Evolutionary conservation across 2,888 invertebrate species (phyloP).

Genomic region (Cynaeus angustus): DNA sequence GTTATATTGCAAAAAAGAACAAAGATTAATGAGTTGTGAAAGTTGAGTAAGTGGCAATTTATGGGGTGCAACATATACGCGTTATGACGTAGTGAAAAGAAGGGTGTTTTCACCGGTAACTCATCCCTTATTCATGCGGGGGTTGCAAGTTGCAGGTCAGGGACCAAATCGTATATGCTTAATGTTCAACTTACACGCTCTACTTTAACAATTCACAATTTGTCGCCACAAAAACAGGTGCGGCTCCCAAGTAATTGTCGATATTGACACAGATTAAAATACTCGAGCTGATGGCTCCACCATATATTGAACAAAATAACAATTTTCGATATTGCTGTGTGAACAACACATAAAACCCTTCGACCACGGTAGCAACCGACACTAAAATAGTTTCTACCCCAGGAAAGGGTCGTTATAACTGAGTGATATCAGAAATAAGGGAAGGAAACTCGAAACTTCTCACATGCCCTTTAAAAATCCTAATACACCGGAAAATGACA

Average conservation of each 20-base stretch:
- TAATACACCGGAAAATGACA: slow-evolving; percentile 39
- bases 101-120: slow-evolving; percentile 51
- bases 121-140: slow-evolving; percentile 57
- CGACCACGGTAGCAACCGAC: slow-evolving; percentile 14
- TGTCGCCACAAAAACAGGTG: slow-evolving; percentile 43
- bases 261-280: slow-evolving; percentile 43
- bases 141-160: slow-evolving; percentile 51
- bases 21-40: slow-evolving; percentile 49
- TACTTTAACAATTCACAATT: slow-evolving; percentile 38
- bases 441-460: slow-evolving; percentile 32
- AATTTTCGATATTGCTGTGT: slow-evolving; percentile 43
- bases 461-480: slow-evolving; percentile 32
- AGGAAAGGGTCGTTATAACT: slow-evolving; percentile 42
- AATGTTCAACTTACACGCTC: slow-evolving; percentile 49
- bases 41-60: slow-evolving; percentile 51
- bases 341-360: slow-evolving; percentile 39
- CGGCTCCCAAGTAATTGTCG: slow-evolving; percentile 39
- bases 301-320: slow-evolving; percentile 43
- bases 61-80: slow-evolving; percentile 54
- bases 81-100: slow-evolving; percentile 52
- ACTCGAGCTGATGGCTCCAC: slow-evolving; percentile 24
- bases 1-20: slow-evolving; percentile 42
- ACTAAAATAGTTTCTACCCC: slow-evolving; percentile 37
- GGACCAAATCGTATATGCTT: slow-evolving; percentile 42
- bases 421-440: slow-evolving; percentile 39